Evolutionary conservation across 2,113 vertebrate species (phyloP).

Genomic region (Lophius piscatorius): DNA sequence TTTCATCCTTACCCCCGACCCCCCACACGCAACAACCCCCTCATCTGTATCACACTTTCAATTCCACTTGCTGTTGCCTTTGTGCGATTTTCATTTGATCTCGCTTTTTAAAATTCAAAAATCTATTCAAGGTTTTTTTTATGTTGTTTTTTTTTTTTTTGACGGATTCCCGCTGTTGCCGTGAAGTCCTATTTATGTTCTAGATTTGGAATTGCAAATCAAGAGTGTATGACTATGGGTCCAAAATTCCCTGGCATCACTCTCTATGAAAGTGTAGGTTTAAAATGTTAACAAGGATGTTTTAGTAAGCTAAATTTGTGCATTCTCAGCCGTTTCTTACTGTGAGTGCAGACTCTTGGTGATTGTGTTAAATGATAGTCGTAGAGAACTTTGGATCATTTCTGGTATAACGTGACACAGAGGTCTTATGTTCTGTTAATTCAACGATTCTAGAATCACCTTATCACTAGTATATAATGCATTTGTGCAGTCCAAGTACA

Average conservation of each 20-base stretch:
- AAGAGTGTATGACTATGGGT: slow-evolving; percentile 72
- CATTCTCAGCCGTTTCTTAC: slow-evolving; percentile 59
- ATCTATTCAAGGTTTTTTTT: slow-evolving; percentile 81
- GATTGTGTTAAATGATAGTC: too few relatives aligned
- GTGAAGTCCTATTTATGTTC: slow-evolving; percentile 77
- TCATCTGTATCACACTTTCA: slow-evolving; percentile 85
- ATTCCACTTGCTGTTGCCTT: slow-evolving; percentile 84
- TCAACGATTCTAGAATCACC: too few relatives aligned
- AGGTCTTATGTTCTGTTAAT: too few relatives aligned
- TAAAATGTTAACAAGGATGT: slow-evolving; percentile 82
- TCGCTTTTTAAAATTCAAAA: slow-evolving; percentile 84
- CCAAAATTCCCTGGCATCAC: slow-evolving; percentile 70
- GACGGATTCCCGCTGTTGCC: slow-evolving; percentile 76
- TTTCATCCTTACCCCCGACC: slow-evolving; percentile 77
- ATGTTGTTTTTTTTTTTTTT: slow-evolving; percentile 61
- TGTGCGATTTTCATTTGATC: slow-evolving; percentile 87
- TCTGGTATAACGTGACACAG: too few relatives aligned
- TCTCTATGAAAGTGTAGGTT: slow-evolving; percentile 76
- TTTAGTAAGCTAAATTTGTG: slow-evolving; percentile 76
- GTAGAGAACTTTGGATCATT: too few relatives aligned
- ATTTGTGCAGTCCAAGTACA: too few relatives aligned
- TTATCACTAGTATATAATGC: too few relatives aligned
- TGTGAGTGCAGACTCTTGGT: slow-evolving; percentile 7
- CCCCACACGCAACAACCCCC: slow-evolving; percentile 64
- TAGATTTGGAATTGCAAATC: slow-evolving; percentile 80